A percentile compares a stretch with the other conserved stretches of the same genome.
phyloP scores from a whole-genome alignment of 2,113 vertebrate genomes.

The Anguilla rostrata region DNA sequence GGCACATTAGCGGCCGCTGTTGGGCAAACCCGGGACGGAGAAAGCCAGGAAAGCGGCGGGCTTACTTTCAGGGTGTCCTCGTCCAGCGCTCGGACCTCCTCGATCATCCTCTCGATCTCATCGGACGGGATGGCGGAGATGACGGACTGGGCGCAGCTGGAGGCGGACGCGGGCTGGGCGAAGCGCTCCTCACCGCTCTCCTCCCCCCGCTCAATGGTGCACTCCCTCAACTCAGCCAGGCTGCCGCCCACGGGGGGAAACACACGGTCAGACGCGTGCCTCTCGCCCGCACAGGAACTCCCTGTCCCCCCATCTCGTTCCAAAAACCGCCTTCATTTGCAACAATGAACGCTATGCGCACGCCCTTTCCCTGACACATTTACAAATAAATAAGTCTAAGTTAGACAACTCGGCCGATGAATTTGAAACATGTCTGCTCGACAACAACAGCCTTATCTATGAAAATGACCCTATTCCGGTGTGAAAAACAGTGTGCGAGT shows the following conservation, averaged over 20 bases:
- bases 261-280: neutral
- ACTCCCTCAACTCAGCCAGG: constrained; percentile 81
- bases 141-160: constrained; percentile 72
- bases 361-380: neutral
- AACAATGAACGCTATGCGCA: neutral
- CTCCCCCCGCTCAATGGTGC: constrained; percentile 66
- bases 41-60: neutral
- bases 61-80: constrained; percentile 83
- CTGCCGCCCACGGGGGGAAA: constrained; percentile 56
- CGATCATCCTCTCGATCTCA: constrained; percentile 78
- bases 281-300: neutral
- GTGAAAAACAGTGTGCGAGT: neutral
- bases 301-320: neutral
- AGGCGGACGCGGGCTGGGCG: constrained; percentile 45
- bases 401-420: neutral
- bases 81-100: constrained; percentile 84
- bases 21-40: neutral
- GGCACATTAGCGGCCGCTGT: neutral
- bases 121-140: constrained; percentile 81
- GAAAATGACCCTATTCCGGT: neutral
- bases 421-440: constrained; percentile 8
- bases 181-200: constrained; percentile 43
- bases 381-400: neutral
- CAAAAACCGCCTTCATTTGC: neutral
- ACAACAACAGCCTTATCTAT: neutral